Conservation (phyloP, 2,797 vertebrate species). For the Odontamblyopus lacepedii region DNA sequence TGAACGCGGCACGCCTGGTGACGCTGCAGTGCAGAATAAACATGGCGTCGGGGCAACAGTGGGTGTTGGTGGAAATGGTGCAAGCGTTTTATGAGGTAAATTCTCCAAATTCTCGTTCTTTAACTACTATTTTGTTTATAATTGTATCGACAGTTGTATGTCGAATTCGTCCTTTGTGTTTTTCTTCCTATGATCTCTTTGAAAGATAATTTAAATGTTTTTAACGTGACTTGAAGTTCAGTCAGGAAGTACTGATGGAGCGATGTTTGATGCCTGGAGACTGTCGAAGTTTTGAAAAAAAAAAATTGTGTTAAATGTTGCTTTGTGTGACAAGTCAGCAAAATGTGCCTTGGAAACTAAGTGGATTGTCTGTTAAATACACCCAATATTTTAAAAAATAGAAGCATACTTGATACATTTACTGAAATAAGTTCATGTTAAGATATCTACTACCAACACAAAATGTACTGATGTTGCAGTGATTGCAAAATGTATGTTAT, state of each 20-base stretch:
- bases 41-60: conserved; percentile 90
- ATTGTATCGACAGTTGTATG: accelerated
- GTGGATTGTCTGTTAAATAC: not conserved
- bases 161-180: accelerated
- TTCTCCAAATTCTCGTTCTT: not conserved
- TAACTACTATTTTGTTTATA: accelerated
- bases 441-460: not conserved
- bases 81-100: conserved; percentile 94
- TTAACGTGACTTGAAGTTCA: not conserved
- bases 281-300: conserved; percentile 14
- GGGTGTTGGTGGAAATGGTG: conserved; percentile 97
- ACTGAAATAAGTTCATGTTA: not conserved
- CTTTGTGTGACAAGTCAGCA: not conserved
- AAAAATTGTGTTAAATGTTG: too few species aligned
- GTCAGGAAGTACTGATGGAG: conserved; percentile 40
- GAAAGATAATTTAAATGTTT: not conserved
- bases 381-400: not conserved
- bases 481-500: too few species aligned
- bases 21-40: conserved; percentile 58
- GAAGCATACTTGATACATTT: not conserved
- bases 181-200: not conserved
- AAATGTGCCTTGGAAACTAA: not conserved
- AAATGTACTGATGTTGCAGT: not conserved
- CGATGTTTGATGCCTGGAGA: conserved; percentile 8
- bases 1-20: conserved; percentile 57